phyloP scores from a whole-genome alignment of 1,140 invertebrate genomes.

The Drosophila auraria region DNA sequence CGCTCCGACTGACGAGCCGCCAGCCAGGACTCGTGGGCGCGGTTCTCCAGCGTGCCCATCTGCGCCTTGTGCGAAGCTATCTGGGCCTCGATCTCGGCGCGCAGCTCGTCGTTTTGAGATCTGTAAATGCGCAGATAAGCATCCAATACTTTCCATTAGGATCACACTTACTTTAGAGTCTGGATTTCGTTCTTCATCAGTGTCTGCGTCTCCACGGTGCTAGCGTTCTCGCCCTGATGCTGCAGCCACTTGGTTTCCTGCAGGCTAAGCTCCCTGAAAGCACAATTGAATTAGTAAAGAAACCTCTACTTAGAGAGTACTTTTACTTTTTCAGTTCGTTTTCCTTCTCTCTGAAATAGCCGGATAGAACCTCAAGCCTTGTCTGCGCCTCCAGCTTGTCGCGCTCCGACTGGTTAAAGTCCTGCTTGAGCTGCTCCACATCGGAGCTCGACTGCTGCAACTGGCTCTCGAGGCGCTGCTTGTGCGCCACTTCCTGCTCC shows the following conservation, averaged over 20 bases:
- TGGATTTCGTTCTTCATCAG: slow-evolving; percentile 92
- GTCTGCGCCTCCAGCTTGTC: slow-evolving; percentile 93
- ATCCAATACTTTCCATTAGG: background rate
- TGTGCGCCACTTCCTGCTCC: slow-evolving; percentile 82
- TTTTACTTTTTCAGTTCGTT: slow-evolving; percentile 92
- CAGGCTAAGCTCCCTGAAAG: slow-evolving; percentile 89
- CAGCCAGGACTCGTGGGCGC: slow-evolving; percentile 92
- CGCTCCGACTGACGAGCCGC: slow-evolving; percentile 90
- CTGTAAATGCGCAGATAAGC: slow-evolving; percentile 74
- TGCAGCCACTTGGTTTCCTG: slow-evolving; percentile 93
- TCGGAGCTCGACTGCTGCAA: slow-evolving; percentile 64
- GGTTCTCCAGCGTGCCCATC: slow-evolving; percentile 90
- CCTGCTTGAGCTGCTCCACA: slow-evolving; percentile 87
- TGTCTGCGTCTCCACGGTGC: slow-evolving; percentile 91
- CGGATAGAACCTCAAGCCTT: slow-evolving; percentile 92
- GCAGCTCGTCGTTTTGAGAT: slow-evolving; percentile 90
- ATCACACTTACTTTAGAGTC: slow-evolving; percentile 89
- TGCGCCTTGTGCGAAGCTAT: slow-evolving; percentile 91
- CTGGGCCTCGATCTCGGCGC: slow-evolving; percentile 92
- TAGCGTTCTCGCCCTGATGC: slow-evolving; percentile 92
- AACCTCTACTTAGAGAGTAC: background rate
- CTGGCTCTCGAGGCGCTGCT: slow-evolving; percentile 64
- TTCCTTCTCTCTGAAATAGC: slow-evolving; percentile 96
- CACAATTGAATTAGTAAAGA: background rate
- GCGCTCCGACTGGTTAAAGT: slow-evolving; percentile 90